These are phyloP conservation scores for Aradophagus sp. DNA, from an alignment of 1,140 invertebrate species.

Conservation along the genomic window DNA sequence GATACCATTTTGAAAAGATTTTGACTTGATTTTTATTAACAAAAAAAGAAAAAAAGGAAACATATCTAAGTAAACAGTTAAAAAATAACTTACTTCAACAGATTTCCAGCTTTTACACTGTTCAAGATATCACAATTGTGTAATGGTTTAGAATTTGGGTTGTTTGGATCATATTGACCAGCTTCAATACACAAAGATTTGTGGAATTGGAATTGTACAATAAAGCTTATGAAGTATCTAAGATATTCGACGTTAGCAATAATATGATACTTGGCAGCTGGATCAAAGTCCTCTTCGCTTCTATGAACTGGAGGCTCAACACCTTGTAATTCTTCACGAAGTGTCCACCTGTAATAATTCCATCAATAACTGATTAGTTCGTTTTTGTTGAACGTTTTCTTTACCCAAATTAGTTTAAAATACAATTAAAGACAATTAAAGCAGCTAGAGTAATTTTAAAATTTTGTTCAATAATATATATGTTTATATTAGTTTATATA, in stretches of 20 bases:
- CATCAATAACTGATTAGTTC: too few relatives aligned
- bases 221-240: constrained; percentile 90
- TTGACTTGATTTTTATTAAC: not conserved
- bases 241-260: constrained; percentile 89
- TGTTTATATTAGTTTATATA: too few relatives aligned
- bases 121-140: constrained; percentile 90
- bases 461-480: too few relatives aligned
- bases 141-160: constrained; percentile 79
- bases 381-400: constrained; percentile 4
- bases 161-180: constrained; percentile 83
- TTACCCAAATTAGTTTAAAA: not conserved
- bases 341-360: constrained; percentile 75
- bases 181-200: constrained; percentile 86
- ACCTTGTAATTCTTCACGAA: constrained; percentile 85
- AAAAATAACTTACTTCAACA: constrained; percentile 61
- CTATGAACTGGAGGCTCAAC: constrained; percentile 85
- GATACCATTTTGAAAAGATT: not conserved
- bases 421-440: too few relatives aligned
- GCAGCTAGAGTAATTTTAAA: too few relatives aligned
- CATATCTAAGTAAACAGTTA: too few relatives aligned
- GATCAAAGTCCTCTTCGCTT: constrained; percentile 88
- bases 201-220: constrained; percentile 95
- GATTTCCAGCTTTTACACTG: constrained; percentile 82
- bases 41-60: not conserved
- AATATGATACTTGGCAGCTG: constrained; percentile 89